phyloP scores from a whole-genome alignment of 2,888 invertebrate genomes.

The Nasonovia ribisnigri region DNA sequence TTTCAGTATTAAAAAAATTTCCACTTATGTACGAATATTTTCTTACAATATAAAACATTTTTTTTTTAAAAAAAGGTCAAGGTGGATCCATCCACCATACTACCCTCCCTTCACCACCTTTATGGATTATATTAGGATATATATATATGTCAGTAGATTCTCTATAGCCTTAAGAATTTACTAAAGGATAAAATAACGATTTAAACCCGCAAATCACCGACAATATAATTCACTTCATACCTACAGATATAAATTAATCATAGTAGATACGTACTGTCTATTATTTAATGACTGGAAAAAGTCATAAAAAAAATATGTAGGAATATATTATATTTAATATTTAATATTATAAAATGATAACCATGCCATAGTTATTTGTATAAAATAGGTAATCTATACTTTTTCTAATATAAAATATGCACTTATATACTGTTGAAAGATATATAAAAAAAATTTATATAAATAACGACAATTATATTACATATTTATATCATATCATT shows the following conservation, averaged over 20 bases:
- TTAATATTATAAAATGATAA: background rate
- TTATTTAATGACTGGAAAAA: background rate
- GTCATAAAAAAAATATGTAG: background rate
- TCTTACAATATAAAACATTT: background rate
- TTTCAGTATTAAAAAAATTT: background rate
- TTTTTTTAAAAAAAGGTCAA: background rate
- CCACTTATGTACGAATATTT: background rate
- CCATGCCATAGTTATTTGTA: background rate
- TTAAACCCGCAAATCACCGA: background rate
- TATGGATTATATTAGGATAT: background rate
- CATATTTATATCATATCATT: too few relatives aligned
- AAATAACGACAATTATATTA: background rate
- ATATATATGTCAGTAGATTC: background rate
- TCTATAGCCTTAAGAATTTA: background rate
- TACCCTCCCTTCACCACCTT: too few relatives aligned
- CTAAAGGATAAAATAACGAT: background rate
- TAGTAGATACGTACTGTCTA: background rate
- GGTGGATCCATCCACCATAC: too few relatives aligned
- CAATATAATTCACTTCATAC: background rate
- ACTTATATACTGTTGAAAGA: too few relatives aligned
- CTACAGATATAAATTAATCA: background rate
- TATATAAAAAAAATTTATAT: too few relatives aligned
- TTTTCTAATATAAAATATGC: background rate
- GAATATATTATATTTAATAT: background rate
- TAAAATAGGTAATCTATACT: background rate